These are phyloP conservation scores for Hipparchia semele DNA, from an alignment of 2,888 invertebrate species.

Conservation along the genomic window DNA sequence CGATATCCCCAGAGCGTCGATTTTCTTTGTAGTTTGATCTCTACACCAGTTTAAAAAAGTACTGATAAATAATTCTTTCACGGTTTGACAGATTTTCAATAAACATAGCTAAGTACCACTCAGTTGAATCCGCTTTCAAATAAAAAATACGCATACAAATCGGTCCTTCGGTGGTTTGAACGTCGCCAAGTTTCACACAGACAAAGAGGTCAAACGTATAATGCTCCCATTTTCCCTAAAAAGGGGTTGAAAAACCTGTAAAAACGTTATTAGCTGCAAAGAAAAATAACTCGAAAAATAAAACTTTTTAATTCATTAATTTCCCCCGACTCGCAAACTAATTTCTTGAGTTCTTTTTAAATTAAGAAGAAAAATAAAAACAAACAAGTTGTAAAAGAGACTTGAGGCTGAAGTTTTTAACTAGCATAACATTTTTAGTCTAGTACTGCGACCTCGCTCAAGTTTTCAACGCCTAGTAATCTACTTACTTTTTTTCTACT, in stretches of 20 bases:
- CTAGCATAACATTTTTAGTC: constrained; percentile 14
- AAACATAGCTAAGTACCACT: too few relatives aligned
- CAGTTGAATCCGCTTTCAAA: too few relatives aligned
- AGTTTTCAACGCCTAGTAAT: constrained; percentile 16
- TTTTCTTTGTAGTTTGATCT: too few relatives aligned
- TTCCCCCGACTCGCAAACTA: constrained; percentile 8
- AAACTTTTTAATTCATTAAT: constrained; percentile 16
- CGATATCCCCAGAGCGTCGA: too few relatives aligned
- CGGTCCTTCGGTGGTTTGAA: too few relatives aligned
- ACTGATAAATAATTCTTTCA: too few relatives aligned
- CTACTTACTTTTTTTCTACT: constrained; percentile 1
- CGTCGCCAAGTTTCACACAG: too few relatives aligned
- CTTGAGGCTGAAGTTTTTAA: constrained; percentile 16
- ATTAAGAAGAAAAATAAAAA: constrained; percentile 10
- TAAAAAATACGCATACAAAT: too few relatives aligned
- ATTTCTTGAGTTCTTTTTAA: constrained; percentile 10
- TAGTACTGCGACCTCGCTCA: constrained; percentile 5
- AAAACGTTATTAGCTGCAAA: neutral
- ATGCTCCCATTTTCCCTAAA: too few relatives aligned
- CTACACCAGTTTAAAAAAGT: too few relatives aligned
- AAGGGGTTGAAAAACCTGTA: neutral
- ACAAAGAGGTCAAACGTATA: too few relatives aligned
- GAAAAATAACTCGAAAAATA: neutral
- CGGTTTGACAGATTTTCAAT: too few relatives aligned
- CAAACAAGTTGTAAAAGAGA: constrained; percentile 6